Base-by-base conservation (phyloP, 2,797 vertebrate species). In the Poeciliopsis gracilis region DNA sequence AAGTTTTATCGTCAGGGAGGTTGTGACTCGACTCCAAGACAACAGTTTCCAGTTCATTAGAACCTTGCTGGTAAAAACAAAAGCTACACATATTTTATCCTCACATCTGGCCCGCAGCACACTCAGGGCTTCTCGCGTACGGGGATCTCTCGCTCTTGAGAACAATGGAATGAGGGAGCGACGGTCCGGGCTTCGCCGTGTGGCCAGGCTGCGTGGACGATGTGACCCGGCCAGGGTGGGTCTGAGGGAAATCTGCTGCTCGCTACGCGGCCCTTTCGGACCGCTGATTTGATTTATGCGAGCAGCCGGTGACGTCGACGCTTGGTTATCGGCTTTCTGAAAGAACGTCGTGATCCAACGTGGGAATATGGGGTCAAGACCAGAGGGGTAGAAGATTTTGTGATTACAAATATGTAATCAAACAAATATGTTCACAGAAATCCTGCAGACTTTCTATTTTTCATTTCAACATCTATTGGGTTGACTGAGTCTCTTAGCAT, bases 181-280 rank as follows among this genome's bases (percentile, higher is more conserved):
- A 79, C 83, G 84, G 76, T 84, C 79, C 73, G 90, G 86, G 85
- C 88, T 88, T 86, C 87, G 84, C 85, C 15, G 86, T 84, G 85
- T 69, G 90, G 88, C 87, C 90, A 76, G 81, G 76, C 76, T 25
- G 73, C 46, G 46, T 90, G 84, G 86, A 91, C 38, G 3, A 36
- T 77, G 88, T 90, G 92, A 91, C 91, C 91, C 78, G 63, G 85
- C 43, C 84, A 91, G 93, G 93, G 93, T 82, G 94, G 87, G 83
- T 86, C 82, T 9, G 28, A 87, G 84, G 90, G 91, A 94, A 92
- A 82, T 83, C 85, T 74, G 84, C 81, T 10, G 53, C 49, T 84
- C 20, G 11, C 79, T 66, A 81, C 75, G 4, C 36, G 4, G 83
- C 78, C 77, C 80, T 66, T 33, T 80, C 49, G 18, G 63, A 82